Conservation (phyloP, 2,888 invertebrate species). For the Syritta pipiens region DNA sequence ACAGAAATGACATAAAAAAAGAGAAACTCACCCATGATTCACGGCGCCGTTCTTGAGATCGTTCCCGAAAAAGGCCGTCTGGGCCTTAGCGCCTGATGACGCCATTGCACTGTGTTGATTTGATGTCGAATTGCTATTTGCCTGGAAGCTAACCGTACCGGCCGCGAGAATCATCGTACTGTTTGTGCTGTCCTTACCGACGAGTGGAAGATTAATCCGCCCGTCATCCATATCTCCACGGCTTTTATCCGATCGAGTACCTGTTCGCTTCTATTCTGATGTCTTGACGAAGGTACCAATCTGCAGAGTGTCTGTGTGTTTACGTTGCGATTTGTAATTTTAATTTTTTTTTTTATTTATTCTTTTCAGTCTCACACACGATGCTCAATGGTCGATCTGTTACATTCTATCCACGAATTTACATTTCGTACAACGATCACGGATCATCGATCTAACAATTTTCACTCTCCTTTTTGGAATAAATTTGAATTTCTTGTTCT, state of each 20-base stretch:
- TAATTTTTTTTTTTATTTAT: neutral
- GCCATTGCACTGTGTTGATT: slow-evolving; percentile 63
- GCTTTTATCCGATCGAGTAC: slow-evolving; percentile 27
- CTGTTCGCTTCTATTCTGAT: neutral
- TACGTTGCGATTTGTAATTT: slow-evolving; percentile 21
- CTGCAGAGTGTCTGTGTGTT: neutral
- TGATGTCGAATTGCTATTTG: slow-evolving; percentile 35
- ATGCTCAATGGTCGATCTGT: neutral
- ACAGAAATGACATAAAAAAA: neutral
- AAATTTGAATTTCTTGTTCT: slow-evolving; percentile 17
- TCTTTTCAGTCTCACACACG: neutral
- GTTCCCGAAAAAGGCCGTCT: slow-evolving; percentile 73
- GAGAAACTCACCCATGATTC: slow-evolving; percentile 72
- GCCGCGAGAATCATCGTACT: slow-evolving; percentile 72
- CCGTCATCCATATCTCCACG: slow-evolving; percentile 73
- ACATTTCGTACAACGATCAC: slow-evolving; percentile 12
- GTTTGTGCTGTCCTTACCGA: slow-evolving; percentile 72
- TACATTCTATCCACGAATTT: slow-evolving; percentile 1
- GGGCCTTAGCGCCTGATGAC: slow-evolving; percentile 52
- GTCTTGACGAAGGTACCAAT: too few species aligned
- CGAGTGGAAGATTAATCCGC: slow-evolving; percentile 73
- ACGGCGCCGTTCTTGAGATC: slow-evolving; percentile 73
- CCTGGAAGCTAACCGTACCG: slow-evolving; percentile 67
- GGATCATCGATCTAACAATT: slow-evolving; percentile 15
- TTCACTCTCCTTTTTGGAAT: slow-evolving; percentile 11